phyloP scores from a whole-genome alignment of 2,797 vertebrate species.

The Sebastes iracundus region DNA sequence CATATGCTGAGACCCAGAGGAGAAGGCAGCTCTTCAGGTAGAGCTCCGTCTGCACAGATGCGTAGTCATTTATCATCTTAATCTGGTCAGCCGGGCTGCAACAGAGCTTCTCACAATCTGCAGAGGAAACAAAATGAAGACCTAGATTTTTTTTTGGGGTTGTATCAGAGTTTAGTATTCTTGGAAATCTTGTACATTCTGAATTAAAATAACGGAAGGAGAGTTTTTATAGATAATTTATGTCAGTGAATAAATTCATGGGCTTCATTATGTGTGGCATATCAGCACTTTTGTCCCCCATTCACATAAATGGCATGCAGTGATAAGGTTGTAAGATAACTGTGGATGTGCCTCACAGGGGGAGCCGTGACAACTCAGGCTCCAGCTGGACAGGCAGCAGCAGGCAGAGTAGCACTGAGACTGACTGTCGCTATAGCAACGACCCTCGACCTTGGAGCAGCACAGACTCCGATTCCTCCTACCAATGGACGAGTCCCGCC shows the following conservation, averaged over 20 bases:
- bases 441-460: conserved; percentile 97
- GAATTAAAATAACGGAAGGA: not conserved
- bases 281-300: conserved; percentile 1
- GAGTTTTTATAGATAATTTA: conserved; percentile 13
- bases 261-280: not conserved
- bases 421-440: conserved; percentile 86
- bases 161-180: not conserved
- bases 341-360: conserved; percentile 88
- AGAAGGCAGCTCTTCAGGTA: conserved; percentile 96
- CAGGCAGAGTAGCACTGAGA: conserved; percentile 94
- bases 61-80: conserved; percentile 69
- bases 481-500: conserved; percentile 74
- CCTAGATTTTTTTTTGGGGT: conserved; percentile 31
- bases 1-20: conserved; percentile 91
- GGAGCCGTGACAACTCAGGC: conserved; percentile 88
- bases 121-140: conserved; percentile 37
- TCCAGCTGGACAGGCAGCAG: conserved; percentile 90
- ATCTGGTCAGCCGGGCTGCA: conserved; percentile 56
- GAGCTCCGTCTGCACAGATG: conserved; percentile 70
- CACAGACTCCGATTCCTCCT: conserved; percentile 94
- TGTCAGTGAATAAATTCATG: not conserved
- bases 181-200: not conserved
- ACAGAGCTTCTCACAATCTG: conserved; percentile 37
- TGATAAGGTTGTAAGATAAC: conserved; percentile 37
- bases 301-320: not conserved